Evolutionary conservation across 2,113 vertebrate species (phyloP).

Genomic region (Perca flavescens): DNA sequence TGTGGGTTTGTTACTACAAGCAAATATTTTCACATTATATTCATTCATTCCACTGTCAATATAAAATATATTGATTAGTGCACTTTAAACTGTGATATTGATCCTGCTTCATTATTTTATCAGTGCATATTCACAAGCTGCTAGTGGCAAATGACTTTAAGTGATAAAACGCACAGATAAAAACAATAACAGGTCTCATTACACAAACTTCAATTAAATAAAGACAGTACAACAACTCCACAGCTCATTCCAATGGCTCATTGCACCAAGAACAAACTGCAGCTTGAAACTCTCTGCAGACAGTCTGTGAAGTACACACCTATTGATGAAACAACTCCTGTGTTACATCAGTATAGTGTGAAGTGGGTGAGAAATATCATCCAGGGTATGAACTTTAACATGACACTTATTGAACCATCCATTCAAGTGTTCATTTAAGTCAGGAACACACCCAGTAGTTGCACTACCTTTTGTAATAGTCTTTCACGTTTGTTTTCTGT

Average conservation of each 20-base stretch:
- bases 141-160: not conserved
- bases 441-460: constrained; percentile 32
- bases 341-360: constrained; percentile 72
- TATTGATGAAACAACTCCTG: constrained; percentile 70
- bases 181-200: constrained; percentile 28
- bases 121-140: constrained; percentile 11
- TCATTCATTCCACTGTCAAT: not conserved
- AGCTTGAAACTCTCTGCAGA: constrained; percentile 54
- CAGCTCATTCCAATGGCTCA: constrained; percentile 34
- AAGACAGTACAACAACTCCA: not conserved
- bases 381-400: constrained; percentile 58
- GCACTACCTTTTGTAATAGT: constrained; percentile 30
- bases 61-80: not conserved
- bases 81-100: not conserved
- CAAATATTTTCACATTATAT: not conserved
- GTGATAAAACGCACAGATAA: constrained; percentile 13
- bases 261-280: constrained; percentile 50
- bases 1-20: not conserved
- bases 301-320: constrained; percentile 49
- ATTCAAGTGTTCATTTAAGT: constrained; percentile 41
- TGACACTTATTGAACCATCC: constrained; percentile 56
- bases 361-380: constrained; percentile 64
- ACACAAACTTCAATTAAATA: not conserved
- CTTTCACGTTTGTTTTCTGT: constrained; percentile 25
- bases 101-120: not conserved